Percentiles rank a stretch among this genome's conserved stretches.
phyloP scores from a whole-genome alignment of 53 echinoderm and acorn worm species.

The Apostichopus leukothele region DNA sequence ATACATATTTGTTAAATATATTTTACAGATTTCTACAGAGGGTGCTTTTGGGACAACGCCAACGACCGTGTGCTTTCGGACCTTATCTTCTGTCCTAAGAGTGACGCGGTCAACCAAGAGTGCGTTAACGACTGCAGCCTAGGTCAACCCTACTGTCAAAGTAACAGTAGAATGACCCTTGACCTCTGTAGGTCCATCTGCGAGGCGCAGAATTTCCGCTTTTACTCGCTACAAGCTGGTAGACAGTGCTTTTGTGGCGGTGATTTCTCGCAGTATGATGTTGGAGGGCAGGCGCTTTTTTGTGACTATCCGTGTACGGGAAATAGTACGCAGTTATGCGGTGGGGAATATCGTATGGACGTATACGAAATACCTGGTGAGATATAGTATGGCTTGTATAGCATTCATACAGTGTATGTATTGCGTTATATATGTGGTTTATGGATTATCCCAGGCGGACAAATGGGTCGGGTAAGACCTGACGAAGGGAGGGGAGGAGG shows the following conservation, averaged over 20 bases:
- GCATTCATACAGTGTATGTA: no score
- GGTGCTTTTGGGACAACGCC: conserved; percentile 62
- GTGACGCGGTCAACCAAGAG: neutral
- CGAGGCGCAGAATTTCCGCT: conserved; percentile 55
- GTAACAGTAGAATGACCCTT: conserved; percentile 52
- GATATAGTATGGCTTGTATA: neutral
- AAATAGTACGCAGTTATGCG: conserved; percentile 59
- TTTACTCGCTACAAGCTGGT: conserved; percentile 62
- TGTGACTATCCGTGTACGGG: conserved; percentile 57
- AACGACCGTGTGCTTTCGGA: conserved; percentile 53
- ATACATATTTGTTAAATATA: no score
- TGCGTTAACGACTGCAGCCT: conserved; percentile 25
- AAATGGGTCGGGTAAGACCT: no score
- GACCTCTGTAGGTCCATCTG: conserved; percentile 59
- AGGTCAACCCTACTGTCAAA: conserved; percentile 59
- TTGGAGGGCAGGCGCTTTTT: neutral
- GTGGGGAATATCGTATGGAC: conserved; percentile 60
- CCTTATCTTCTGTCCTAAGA: conserved; percentile 56
- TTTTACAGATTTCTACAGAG: conserved; percentile 55
- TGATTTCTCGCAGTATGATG: conserved; percentile 50
- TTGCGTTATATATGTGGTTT: no score
- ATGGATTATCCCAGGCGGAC: no score
- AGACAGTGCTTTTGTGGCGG: conserved; percentile 75
- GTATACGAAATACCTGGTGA: conserved; percentile 67
- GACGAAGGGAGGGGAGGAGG: no score